Percentiles rank a stretch among this genome's conserved stretches.
Conservation (phyloP, 2,113 vertebrate genomes). For the Neogale vison region DNA sequence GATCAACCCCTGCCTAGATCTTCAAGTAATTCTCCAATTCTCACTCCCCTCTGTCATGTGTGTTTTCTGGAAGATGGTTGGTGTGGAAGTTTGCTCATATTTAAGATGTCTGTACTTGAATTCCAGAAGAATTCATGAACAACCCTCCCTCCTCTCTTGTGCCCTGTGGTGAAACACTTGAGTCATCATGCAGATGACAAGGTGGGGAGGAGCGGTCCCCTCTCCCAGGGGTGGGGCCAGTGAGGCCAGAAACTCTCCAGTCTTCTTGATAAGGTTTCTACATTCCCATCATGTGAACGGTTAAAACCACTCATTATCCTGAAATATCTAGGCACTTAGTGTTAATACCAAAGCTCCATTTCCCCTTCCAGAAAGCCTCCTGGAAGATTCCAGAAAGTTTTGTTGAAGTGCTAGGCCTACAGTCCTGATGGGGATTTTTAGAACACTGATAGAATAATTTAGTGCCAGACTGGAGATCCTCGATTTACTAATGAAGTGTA, state of each 20-base stretch:
- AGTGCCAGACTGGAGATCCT: neutral
- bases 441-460: neutral
- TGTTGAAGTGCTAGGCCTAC: neutral
- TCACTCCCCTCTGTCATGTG: constrained; percentile 90
- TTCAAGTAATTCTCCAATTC: constrained; percentile 89
- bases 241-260: neutral
- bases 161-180: constrained; percentile 91
- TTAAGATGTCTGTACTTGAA: constrained; percentile 91
- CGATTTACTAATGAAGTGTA: neutral
- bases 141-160: constrained; percentile 88
- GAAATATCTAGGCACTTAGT: neutral
- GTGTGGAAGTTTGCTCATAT: constrained; percentile 88
- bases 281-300: neutral
- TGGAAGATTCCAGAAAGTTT: neutral
- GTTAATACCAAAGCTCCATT: neutral
- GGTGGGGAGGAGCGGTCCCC: neutral
- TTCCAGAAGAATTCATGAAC: constrained; percentile 88
- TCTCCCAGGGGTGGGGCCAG: too few species aligned
- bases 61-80: constrained; percentile 91
- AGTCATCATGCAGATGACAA: constrained; percentile 85
- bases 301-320: neutral
- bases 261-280: neutral
- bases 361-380: neutral
- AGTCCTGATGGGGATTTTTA: neutral
- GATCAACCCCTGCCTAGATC: constrained; percentile 88